A percentile compares a stretch with the other conserved stretches of the same genome.
phyloP scores from a whole-genome alignment of 2,113 vertebrate species.

The Platysternon megacephalum region DNA sequence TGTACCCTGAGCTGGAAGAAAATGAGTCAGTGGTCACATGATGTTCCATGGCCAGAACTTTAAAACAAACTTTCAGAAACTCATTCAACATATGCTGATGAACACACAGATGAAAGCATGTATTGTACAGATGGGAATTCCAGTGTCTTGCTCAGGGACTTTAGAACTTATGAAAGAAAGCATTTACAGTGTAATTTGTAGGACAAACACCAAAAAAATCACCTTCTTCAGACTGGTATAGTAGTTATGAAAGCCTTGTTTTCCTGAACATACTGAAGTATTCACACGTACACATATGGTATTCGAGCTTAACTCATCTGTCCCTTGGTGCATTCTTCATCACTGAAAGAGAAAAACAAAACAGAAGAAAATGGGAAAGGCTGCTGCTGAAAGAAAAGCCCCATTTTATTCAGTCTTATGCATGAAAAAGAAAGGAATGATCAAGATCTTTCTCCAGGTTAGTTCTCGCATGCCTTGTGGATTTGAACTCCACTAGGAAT shows the following conservation, averaged over 20 bases:
- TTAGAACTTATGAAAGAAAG: conserved; percentile 38
- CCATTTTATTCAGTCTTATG: conserved; percentile 17
- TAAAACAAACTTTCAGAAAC: conserved; percentile 60
- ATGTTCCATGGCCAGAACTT: conserved; percentile 46
- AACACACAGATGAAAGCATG: conserved; percentile 65
- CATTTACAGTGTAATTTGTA: not conserved
- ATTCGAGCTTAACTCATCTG: conserved; percentile 5
- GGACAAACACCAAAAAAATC: not conserved
- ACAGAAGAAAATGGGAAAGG: conserved; percentile 27
- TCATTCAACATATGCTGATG: conserved; percentile 43
- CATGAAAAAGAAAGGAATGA: not conserved
- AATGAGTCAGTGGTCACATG: conserved; percentile 76
- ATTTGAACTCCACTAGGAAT: not conserved
- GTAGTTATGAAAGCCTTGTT: conserved; percentile 49
- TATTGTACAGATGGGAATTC: conserved; percentile 63
- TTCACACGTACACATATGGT: conserved; percentile 22
- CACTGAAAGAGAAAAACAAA: conserved; percentile 42
- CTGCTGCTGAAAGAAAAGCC: conserved; percentile 22
- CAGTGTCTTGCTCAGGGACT: not conserved
- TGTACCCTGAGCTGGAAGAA: conserved; percentile 69
- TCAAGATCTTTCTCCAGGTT: accelerated
- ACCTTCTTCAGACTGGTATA: conserved; percentile 15
- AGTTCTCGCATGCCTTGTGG: not conserved
- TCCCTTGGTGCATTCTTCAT: conserved; percentile 38
- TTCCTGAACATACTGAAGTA: conserved; percentile 35